phyloP scores from a whole-genome alignment of 2,888 invertebrate genomes.

The Tinea pellionella region DNA sequence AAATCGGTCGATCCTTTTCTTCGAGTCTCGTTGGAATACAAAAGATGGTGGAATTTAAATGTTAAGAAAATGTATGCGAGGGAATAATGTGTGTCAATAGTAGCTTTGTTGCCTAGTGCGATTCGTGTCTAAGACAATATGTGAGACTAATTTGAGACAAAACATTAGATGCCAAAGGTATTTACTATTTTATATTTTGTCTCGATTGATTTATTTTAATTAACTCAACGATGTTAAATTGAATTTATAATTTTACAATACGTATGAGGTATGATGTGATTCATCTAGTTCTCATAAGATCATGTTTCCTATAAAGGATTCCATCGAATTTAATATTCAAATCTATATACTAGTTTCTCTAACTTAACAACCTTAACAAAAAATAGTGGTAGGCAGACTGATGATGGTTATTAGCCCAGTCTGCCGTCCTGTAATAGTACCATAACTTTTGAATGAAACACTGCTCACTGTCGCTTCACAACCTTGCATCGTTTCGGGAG shows the following conservation, averaged over 20 bases:
- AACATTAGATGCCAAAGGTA: background rate
- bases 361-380: too few species aligned
- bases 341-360: too few species aligned
- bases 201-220: background rate
- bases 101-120: conserved; percentile 13
- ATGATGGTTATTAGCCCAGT: too few species aligned
- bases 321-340: too few species aligned
- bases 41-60: conserved; percentile 29
- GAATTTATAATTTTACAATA: background rate
- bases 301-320: background rate
- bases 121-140: conserved; percentile 5
- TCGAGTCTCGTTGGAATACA: conserved; percentile 29
- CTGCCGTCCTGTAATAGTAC: too few species aligned
- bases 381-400: too few species aligned
- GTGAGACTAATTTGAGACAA: background rate
- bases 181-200: background rate
- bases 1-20: conserved; percentile 35
- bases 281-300: background rate
- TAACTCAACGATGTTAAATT: background rate
- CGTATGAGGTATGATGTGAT: background rate
- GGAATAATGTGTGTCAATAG: conserved; percentile 15
- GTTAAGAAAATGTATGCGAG: conserved; percentile 19
- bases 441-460: too few species aligned
- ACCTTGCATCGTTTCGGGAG: too few species aligned
- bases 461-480: too few species aligned